A percentile compares a stretch with the other conserved stretches of the same genome.
Evolutionary conservation across 2,797 vertebrate genomes (phyloP).

Genomic region (Myioborus miniatus): DNA sequence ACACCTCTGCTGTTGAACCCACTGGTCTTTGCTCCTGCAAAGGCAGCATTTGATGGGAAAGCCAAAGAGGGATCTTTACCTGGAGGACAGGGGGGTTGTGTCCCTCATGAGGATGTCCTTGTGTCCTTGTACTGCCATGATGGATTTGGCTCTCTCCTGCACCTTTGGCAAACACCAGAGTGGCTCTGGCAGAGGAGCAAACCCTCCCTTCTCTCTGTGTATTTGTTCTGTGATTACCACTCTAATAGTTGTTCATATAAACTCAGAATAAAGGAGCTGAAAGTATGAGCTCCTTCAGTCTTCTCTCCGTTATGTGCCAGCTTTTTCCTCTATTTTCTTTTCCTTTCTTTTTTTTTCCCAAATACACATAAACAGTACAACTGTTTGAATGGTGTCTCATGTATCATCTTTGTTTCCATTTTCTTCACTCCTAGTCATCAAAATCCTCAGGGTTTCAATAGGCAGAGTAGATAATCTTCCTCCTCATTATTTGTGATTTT

Average conservation of each 20-base stretch:
- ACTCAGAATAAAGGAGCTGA: neutral
- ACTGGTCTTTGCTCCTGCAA: neutral
- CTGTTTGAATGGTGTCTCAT: neutral
- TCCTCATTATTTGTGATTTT: neutral
- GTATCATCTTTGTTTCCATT: slow-evolving; percentile 18
- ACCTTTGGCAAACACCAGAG: neutral
- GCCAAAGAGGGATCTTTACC: neutral
- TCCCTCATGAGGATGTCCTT: neutral
- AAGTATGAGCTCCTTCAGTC: neutral
- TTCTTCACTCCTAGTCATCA: neutral
- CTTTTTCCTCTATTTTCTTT: neutral
- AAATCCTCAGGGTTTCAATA: neutral
- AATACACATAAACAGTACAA: neutral
- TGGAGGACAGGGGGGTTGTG: neutral
- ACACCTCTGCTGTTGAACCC: neutral
- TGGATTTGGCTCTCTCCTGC: neutral
- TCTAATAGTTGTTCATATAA: neutral
- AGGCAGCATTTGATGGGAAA: neutral
- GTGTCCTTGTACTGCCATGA: neutral
- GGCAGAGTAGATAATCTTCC: neutral
- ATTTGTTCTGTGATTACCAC: neutral
- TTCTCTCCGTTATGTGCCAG: neutral
- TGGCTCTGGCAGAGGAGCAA: neutral
- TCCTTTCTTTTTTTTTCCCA: neutral
- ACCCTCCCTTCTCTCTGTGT: neutral